Conservation (phyloP, 2,888 invertebrate genomes). For the Empis livida region DNA sequence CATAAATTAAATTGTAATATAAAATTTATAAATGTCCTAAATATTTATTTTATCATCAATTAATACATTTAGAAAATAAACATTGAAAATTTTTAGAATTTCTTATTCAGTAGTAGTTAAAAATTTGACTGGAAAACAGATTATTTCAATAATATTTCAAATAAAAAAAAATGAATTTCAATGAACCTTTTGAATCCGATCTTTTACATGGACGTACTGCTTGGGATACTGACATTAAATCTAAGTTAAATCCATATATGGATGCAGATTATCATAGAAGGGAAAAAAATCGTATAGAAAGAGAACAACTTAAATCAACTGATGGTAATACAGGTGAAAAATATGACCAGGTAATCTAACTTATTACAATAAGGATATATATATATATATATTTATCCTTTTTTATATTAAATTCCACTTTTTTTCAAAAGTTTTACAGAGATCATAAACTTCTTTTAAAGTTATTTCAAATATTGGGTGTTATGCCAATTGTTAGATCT, state of each 20-base stretch:
- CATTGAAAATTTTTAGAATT: too few relatives aligned
- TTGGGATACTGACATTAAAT: too few relatives aligned
- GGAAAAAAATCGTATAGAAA: slow-evolving; percentile 21
- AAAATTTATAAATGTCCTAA: too few relatives aligned
- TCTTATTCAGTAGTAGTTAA: too few relatives aligned
- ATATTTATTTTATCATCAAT: too few relatives aligned
- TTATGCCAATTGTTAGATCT: slow-evolving; percentile 49
- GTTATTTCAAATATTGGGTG: slow-evolving; percentile 47
- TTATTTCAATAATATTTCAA: too few relatives aligned
- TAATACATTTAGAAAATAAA: too few relatives aligned
- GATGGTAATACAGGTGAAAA: slow-evolving; percentile 46
- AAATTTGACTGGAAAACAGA: too few relatives aligned
- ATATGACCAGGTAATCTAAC: slow-evolving; percentile 36
- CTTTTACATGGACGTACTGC: too few relatives aligned
- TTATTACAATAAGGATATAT: not conserved
- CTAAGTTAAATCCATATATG: not conserved
- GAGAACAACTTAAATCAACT: slow-evolving; percentile 41
- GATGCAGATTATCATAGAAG: slow-evolving; percentile 7
- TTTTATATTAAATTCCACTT: not conserved
- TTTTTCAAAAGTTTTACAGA: slow-evolving; percentile 39
- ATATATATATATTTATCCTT: not conserved
- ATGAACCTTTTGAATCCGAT: too few relatives aligned
- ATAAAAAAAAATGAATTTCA: too few relatives aligned
- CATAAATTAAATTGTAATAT: too few relatives aligned
- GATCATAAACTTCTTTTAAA: slow-evolving; percentile 51